Conservation (phyloP, 2,113 vertebrate species). For the Meriones unguiculatus region DNA sequence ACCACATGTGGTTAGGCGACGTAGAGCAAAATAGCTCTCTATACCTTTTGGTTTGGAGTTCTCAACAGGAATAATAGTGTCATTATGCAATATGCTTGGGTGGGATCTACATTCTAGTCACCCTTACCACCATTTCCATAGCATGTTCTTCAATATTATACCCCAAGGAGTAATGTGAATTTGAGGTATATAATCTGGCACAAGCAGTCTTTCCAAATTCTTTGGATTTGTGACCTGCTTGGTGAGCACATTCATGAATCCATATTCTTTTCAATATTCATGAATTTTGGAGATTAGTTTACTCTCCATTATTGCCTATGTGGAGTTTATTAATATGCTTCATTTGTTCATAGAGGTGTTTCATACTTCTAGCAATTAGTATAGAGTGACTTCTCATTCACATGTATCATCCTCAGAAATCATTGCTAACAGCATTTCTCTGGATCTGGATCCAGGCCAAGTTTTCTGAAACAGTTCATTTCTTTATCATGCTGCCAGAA, state of each 20-base stretch:
- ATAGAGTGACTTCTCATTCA: not conserved
- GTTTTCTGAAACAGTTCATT: not conserved
- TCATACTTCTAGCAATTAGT: not conserved
- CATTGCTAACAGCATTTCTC: not conserved
- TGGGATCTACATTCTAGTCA: not conserved
- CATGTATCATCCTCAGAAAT: not conserved
- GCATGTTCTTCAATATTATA: not conserved
- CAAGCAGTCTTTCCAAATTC: too few species aligned
- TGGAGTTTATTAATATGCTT: not conserved
- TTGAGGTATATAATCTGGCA: too few species aligned
- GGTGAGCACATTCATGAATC: rapidly evolving
- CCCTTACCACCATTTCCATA: not conserved
- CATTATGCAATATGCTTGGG: not conserved
- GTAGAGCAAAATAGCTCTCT: not conserved
- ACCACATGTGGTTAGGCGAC: not conserved
- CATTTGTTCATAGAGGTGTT: not conserved
- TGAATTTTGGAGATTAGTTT: not conserved
- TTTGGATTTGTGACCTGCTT: too few species aligned
- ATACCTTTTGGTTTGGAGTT: not conserved
- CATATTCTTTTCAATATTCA: not conserved
- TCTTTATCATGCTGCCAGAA: not conserved
- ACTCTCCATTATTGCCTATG: not conserved
- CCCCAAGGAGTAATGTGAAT: not conserved
- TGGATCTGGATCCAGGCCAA: not conserved
- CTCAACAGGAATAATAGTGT: not conserved